Evolutionary conservation across 2,888 invertebrate genomes (phyloP).

Genomic region (Protodeltote pygarga): DNA sequence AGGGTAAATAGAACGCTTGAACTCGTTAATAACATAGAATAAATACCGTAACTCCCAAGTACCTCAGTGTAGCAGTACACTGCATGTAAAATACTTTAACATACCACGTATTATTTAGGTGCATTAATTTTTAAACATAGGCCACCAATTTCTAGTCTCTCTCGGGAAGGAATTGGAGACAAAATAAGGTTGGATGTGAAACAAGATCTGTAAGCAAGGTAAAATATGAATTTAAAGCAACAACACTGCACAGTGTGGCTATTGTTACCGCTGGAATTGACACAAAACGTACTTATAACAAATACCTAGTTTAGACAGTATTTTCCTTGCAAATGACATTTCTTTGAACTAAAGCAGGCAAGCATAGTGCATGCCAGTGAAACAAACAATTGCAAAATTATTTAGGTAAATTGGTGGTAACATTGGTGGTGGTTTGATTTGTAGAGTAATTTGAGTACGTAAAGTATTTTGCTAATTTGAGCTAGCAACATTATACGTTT

Average conservation of each 20-base stretch:
- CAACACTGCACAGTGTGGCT: slow-evolving; percentile 76
- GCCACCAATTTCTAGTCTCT: slow-evolving; percentile 83
- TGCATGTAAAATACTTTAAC: slow-evolving; percentile 60
- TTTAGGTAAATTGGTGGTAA: slow-evolving; percentile 36
- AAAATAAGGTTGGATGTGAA: slow-evolving; percentile 85
- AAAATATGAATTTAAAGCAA: slow-evolving; percentile 66
- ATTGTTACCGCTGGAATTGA: slow-evolving; percentile 61
- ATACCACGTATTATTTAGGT: slow-evolving; percentile 64
- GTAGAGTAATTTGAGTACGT: slow-evolving; percentile 36
- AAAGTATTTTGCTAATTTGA: slow-evolving; percentile 19
- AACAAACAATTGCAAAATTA: slow-evolving; percentile 24
- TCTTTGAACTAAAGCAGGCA: slow-evolving; percentile 27
- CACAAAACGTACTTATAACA: slow-evolving; percentile 40
- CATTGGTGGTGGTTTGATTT: slow-evolving; percentile 51
- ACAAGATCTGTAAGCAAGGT: slow-evolving; percentile 84
- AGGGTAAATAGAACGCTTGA: slow-evolving; percentile 73
- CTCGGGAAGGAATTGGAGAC: slow-evolving; percentile 84
- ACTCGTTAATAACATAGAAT: slow-evolving; percentile 36
- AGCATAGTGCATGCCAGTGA: slow-evolving; percentile 47
- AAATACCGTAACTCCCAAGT: slow-evolving; percentile 28
- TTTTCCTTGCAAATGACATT: slow-evolving; percentile 33
- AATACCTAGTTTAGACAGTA: slow-evolving; percentile 39
- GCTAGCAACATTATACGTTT: slow-evolving; percentile 16
- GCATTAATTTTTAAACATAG: slow-evolving; percentile 75
- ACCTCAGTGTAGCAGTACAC: slow-evolving; percentile 57